Percentiles rank a stretch among this genome's conserved stretches.
phyloP scores from a whole-genome alignment of 2,797 vertebrate genomes.

The Phylloscopus collybita region DNA sequence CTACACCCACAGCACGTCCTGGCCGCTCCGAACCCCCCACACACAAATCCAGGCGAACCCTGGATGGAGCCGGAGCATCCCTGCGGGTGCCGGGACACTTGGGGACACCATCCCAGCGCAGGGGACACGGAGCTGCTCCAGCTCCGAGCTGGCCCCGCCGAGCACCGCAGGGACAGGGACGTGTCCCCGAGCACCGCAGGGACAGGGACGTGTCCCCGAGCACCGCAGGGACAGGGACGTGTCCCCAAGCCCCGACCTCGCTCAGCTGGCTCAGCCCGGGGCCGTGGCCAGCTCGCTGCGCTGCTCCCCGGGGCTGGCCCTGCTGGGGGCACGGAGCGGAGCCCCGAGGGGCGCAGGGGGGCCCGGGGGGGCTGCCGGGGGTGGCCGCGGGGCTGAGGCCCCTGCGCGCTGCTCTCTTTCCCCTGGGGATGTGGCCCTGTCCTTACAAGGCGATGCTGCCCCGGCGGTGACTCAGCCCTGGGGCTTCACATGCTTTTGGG shows the following conservation, averaged over 20 bases:
- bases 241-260: not conserved
- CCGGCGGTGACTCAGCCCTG: not conserved
- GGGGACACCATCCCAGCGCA: fast-evolving
- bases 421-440: not conserved
- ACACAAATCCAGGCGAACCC: not conserved
- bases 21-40: not conserved
- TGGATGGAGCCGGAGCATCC: not conserved
- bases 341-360: not conserved
- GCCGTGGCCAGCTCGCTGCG: fast-evolving
- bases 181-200: too few relatives aligned
- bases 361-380: fast-evolving
- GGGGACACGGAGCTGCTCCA: not conserved
- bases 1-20: fast-evolving
- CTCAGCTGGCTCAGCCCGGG: not conserved
- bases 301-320: not conserved
- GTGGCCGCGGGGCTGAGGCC: not conserved
- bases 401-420: not conserved
- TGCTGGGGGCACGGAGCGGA: not conserved
- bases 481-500: not conserved
- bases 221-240: fast-evolving
- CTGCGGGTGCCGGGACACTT: not conserved
- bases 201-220: too few relatives aligned
- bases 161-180: not conserved
- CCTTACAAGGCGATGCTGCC: conserved; percentile 37
- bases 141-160: not conserved